Conservation (phyloP, 2,888 invertebrate genomes). For the Synergus itoensis region DNA sequence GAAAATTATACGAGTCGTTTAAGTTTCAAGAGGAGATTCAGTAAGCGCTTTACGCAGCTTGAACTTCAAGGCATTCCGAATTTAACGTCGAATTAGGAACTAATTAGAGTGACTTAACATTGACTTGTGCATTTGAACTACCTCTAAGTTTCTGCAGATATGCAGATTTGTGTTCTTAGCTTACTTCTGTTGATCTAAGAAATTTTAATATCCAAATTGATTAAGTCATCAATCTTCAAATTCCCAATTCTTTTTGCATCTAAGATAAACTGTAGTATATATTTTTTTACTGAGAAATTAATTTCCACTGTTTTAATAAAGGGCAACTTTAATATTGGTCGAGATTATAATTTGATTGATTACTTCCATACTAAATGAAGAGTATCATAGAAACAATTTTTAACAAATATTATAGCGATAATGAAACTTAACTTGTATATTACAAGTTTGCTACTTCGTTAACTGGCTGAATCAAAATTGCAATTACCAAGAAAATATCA, state of each 20-base stretch:
- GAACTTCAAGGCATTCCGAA: slow-evolving; percentile 1
- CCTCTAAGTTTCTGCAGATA: not conserved
- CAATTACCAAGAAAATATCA: not conserved
- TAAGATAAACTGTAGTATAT: no score
- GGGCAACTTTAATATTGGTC: not conserved
- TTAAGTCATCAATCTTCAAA: not conserved
- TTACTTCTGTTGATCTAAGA: not conserved
- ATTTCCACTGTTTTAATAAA: no score
- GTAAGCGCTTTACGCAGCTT: slow-evolving; percentile 17
- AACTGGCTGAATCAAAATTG: not conserved
- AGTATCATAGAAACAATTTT: not conserved
- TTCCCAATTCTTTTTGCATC: no score
- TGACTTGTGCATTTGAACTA: not conserved
- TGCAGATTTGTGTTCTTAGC: not conserved
- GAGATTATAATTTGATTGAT: not conserved
- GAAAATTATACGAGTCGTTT: slow-evolving; percentile 4
- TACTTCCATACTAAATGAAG: not conserved
- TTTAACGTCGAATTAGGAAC: slow-evolving; percentile 30
- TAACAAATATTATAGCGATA: not conserved
- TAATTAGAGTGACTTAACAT: slow-evolving; percentile 20
- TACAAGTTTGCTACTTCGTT: not conserved
- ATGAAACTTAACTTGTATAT: not conserved
- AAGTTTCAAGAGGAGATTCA: slow-evolving; percentile 15
- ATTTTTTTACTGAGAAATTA: no score
- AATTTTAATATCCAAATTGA: not conserved